Percentiles rank a stretch among this genome's conserved stretches.
phyloP scores from a whole-genome alignment of 2,888 invertebrate species.

The Himalopsyche kuldschensis region DNA sequence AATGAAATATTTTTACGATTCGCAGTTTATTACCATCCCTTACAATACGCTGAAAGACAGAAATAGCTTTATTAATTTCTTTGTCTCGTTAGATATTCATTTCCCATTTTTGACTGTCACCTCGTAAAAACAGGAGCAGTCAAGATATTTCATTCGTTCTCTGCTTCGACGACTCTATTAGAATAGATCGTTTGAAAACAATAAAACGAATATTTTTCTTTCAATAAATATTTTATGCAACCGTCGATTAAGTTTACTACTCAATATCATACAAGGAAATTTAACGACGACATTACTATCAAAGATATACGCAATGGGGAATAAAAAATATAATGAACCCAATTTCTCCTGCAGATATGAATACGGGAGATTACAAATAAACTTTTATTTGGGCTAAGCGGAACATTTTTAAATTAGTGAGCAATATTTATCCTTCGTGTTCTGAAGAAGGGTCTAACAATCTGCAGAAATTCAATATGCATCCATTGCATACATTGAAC shows the following conservation, averaged over 20 bases:
- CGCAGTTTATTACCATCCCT: constrained; percentile 21
- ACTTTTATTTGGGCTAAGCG: too few species aligned
- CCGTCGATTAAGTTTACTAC: neutral
- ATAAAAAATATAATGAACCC: neutral
- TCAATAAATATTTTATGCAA: neutral
- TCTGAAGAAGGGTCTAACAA: too few species aligned
- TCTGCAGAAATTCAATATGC: too few species aligned
- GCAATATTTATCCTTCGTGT: too few species aligned
- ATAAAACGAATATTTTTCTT: neutral
- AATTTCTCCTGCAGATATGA: neutral
- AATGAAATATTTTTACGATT: constrained; percentile 23
- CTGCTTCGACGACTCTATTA: neutral
- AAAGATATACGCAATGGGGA: neutral
- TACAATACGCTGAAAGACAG: neutral
- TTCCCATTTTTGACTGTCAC: constrained; percentile 6
- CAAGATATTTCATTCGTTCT: neutral
- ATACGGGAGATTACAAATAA: neutral
- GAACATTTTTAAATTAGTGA: too few species aligned
- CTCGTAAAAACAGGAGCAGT: neutral
- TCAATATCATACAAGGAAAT: neutral
- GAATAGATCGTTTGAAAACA: neutral
- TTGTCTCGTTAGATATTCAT: neutral
- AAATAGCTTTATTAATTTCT: neutral
- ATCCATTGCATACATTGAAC: too few species aligned
- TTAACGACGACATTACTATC: neutral